These are phyloP conservation scores for Cyprinodon variegatus DNA, from an alignment of 2,113 vertebrate genomes.

Conservation along the genomic window DNA sequence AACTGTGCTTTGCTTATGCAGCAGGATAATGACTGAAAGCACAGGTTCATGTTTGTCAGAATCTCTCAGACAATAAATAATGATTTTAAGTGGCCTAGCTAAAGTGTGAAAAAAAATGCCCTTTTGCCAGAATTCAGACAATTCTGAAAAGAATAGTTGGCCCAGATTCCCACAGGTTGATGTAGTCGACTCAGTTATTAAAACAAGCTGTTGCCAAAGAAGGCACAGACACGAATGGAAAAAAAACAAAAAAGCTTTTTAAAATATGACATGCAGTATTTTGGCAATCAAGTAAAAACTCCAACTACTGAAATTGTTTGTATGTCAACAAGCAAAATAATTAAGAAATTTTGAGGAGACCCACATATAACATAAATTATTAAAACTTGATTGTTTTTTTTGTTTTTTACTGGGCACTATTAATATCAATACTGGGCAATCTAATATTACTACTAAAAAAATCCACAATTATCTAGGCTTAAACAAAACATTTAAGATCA, in stretches of 20 bases:
- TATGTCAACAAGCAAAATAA: no score
- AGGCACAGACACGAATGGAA: not conserved
- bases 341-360: not conserved
- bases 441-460: not conserved
- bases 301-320: no score
- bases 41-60: no score
- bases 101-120: no score
- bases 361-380: not conserved
- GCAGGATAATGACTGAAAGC: no score
- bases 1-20: no score
- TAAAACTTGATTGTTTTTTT: not conserved
- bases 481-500: not conserved
- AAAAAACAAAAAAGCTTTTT: not conserved
- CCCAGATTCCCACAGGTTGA: not conserved
- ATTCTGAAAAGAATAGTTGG: not conserved
- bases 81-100: no score
- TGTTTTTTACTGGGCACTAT: not conserved
- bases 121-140: not conserved
- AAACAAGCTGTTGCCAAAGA: not conserved
- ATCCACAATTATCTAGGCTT: not conserved
- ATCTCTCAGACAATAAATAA: no score
- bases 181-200: not conserved
- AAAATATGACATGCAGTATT: no score
- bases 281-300: no score
- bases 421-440: no score